Evolutionary conservation across 2,113 vertebrate species (phyloP), one percentile per base, ranked within the genome.

Genomic region (Trichechus manatus): DNA sequence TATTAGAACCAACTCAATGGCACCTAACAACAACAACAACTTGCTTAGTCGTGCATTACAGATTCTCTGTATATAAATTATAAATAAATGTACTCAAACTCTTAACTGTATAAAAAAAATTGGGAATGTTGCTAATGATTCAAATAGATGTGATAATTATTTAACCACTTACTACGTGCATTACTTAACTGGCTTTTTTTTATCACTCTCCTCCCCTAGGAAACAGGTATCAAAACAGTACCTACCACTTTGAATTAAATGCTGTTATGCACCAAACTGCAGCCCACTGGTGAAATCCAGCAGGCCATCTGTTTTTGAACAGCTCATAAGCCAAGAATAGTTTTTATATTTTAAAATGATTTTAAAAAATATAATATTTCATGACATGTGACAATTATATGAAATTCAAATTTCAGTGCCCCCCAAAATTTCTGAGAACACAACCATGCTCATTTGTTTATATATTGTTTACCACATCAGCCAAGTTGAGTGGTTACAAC

Each of bases 351-450:
- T 78, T 22, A 72, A 59, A 78, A 44, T 77, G 13, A 5, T 64
- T 82, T n/a, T 6, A 19, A 72, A 88, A 36, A 63, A 80, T 78
- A 33, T 87, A 90, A 66, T 91, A 75, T 61, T 92, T 89, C 15
- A 6, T 81, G 63, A 66, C 44, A 42, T 5, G 3, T 42, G 27
- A 61, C 78, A 79, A 75, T 77, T 50, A 17, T 31, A 39, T 39
- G n/a, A 53, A 53, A 53, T 53, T 53, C 50, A 10, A 10, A 53
- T 53, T 53, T 53, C 39, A 39, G 50, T 53, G 27, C 91, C 31
- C 39, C 61, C 74, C 39, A 79, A 86, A 72, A 39, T 56, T 90
- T 89, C 50, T 70, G 66, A 42, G 70, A 77, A 77, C 22, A 27
- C 15, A 36, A 13, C 50, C 50, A 56, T 19, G 53, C 25, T 75